Base-by-base conservation (phyloP, 1,140 invertebrate genomes). In the Drosophila mayri region DNA sequence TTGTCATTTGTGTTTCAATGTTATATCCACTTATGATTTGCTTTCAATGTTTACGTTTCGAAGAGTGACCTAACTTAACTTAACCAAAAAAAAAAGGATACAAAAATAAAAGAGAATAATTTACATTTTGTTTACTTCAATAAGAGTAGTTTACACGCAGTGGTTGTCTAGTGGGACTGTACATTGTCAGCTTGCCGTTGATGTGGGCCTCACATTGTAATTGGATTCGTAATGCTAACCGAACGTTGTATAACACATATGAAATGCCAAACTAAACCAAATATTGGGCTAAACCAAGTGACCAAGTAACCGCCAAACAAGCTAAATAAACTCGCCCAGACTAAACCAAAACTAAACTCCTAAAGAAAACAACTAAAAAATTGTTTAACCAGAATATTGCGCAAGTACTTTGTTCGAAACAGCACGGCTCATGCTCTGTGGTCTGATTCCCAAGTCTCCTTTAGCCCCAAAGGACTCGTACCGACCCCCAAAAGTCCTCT, bases 161-260 rank as follows among this genome's bases (percentile, higher is more conserved):
- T 93, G 92, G 92, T 88, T 78, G 86, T 93, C 92, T 92, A 93
- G 92, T 90, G 92, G 93, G 94, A 94, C 93, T 94, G 93, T 94
- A 94, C 93, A 93, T 92, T 93, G 93, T 93, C 94, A 94, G 94
- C 94, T 94, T 94, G 94, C 94, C 94, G 94, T 95, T 95, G 94
- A 94, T 94, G 94, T 95, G 93, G 94, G 94, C 94, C 94, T 94
- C 94, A 94, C 91, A 75, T 92, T 92, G 91, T 92, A 92, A 91
- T 90, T 91, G 79, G 86, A 90, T 90, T 86, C 86, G 87, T 82
- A 87, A 80, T 88, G 83, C 82, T 88, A 91, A 83, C 88, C 87
- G 83, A 91, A 88, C 85, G 76, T 88, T 78, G 57, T 78, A 78
- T 78, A 78, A 71, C 58, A 63, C 50, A 71, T 22, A 55, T 47